Evolutionary conservation across 2,113 vertebrate genomes (phyloP), one percentile per base, ranked within the genome.

Genomic region (Apteryx mantelli): DNA sequence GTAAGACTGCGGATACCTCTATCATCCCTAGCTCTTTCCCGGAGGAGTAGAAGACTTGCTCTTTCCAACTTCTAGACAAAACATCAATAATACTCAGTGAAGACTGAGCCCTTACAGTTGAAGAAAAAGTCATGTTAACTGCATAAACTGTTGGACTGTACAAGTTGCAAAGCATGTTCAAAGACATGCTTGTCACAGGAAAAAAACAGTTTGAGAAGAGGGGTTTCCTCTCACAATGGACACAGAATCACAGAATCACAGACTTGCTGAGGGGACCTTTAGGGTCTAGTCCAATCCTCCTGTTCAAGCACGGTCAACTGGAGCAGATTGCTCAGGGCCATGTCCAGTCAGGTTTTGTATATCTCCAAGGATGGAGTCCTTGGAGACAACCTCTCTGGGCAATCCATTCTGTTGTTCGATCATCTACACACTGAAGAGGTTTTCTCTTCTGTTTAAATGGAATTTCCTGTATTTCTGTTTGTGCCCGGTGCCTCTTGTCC

Each of bases 21-120:
- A 5, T 77, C 73, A 21, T 32, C 15, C 6, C 5, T 22, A 1
- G 0, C 15, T 65, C 21, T 44, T 22, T 8, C 12, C 2, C 4
- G 7, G 1, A 36, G 11, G 11, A 4, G 17, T 6, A 17, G n/a
- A 82, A 89, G 4, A 44, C 2, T 52, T 53, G 40, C 69, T n/a
- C 8, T 64, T 83, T 88, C 60, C 36, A 76, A n/a, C 6, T 55
- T 7, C 5, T 44, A 42, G 19, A 69, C 42, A 86, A 74, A 4
- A 61, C 50, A 34, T 38, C 52, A 82, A 16, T 68, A 70, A 70
- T 36, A 74, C 3, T 66, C 4, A 2, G 4, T 91, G 25, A 81
- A 64, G 60, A 89, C 3, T 7, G 3, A 88, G 7, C 0, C 7
- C 6, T 55, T 89, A 30, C 44, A 6, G 20, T 26, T 81, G n/a